Conservation (phyloP, 2,888 invertebrate genomes). For the Pandemis corylana region DNA sequence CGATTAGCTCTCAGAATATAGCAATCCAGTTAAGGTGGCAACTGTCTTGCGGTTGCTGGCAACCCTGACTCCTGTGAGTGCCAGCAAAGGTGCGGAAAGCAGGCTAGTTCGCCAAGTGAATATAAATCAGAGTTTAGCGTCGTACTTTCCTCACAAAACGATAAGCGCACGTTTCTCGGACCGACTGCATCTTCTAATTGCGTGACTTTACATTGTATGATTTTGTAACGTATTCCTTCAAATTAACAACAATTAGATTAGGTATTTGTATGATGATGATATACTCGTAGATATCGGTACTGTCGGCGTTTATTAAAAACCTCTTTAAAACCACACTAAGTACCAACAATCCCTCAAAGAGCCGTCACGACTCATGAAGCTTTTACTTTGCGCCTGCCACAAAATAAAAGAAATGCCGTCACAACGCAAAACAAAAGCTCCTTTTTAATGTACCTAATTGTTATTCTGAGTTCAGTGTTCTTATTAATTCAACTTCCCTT, state of each 20-base stretch:
- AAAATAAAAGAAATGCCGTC: constrained; percentile 21
- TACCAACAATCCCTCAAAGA: constrained; percentile 31
- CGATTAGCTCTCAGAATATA: constrained; percentile 15
- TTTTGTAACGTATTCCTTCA: not conserved
- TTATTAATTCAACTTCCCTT: not conserved
- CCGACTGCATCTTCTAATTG: constrained; percentile 47
- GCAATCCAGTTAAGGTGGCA: constrained; percentile 14
- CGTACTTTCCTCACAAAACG: constrained; percentile 53
- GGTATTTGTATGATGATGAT: no score
- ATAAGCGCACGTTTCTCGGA: constrained; percentile 58
- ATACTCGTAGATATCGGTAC: no score
- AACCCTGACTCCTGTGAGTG: constrained; percentile 47
- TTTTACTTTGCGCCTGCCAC: constrained; percentile 20
- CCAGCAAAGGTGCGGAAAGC: constrained; percentile 55
- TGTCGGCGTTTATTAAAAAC: no score
- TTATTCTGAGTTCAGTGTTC: constrained; percentile 5
- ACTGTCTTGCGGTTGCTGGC: constrained; percentile 47
- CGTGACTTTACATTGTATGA: constrained; percentile 7
- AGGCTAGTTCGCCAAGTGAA: constrained; percentile 50
- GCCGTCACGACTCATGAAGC: constrained; percentile 16
- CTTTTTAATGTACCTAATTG: constrained; percentile 18
- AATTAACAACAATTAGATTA: not conserved
- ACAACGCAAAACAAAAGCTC: constrained; percentile 28
- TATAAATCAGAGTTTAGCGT: constrained; percentile 65
- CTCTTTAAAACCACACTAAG: no score